phyloP scores from a whole-genome alignment of 2,797 vertebrate species.

The Ctenochaetus hawaiiensis region DNA sequence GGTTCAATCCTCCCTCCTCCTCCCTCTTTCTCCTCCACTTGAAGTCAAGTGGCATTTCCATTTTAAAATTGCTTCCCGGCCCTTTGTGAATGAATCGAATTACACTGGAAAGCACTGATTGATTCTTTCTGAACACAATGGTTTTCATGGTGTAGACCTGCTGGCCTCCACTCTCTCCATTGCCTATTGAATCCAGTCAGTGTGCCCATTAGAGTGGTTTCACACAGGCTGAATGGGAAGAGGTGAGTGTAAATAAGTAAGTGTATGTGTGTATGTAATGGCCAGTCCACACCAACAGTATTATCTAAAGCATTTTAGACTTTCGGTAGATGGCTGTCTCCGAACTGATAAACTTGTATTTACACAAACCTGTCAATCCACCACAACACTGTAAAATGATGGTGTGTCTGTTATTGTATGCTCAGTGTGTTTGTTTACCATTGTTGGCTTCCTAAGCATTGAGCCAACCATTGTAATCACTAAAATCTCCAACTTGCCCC shows the following conservation, averaged over 20 bases:
- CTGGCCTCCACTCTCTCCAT: conserved; percentile 68
- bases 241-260: conserved; percentile 62
- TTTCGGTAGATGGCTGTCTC: conserved; percentile 1
- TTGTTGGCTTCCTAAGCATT: no score
- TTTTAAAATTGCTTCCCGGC: conserved; percentile 85
- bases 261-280: conserved; percentile 8
- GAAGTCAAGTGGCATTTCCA: conserved; percentile 86
- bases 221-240: conserved; percentile 72
- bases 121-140: conserved; percentile 86
- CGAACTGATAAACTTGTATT: not conserved
- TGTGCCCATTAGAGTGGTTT: conserved; percentile 80
- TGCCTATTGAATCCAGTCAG: conserved; percentile 77
- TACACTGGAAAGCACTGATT: conserved; percentile 86
- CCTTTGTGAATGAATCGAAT: conserved; percentile 87
- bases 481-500: no score
- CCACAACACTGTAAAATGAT: no score
- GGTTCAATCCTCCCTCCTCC: conserved; percentile 37
- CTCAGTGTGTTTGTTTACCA: no score
- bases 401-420: no score
- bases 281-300: conserved; percentile 1
- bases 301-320: conserved; percentile 24
- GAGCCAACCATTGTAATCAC: no score
- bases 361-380: no score
- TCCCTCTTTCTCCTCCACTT: conserved; percentile 63
- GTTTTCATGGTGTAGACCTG: conserved; percentile 80